Evolutionary conservation across 2,888 invertebrate species (phyloP).

Genomic region (Stenolophus ochropezus): DNA sequence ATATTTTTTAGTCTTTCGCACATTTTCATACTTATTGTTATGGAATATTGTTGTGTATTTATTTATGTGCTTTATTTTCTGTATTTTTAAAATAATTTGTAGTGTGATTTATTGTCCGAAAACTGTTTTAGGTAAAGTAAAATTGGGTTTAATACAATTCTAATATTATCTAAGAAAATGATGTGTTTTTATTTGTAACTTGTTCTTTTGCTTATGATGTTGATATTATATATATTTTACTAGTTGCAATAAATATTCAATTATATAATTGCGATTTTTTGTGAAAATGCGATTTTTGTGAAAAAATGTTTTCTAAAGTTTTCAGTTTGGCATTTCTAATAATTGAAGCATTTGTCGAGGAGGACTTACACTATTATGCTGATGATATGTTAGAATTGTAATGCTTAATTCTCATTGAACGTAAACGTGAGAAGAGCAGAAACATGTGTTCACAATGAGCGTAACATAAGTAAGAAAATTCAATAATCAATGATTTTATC

Average conservation of each 20-base stretch:
- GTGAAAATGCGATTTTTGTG: background rate
- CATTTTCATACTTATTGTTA: conserved; percentile 29
- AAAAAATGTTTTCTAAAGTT: conserved; percentile 11
- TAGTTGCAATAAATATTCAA: conserved; percentile 13
- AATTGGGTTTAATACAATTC: conserved; percentile 53
- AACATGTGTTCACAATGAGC: background rate
- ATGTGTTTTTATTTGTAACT: conserved; percentile 44
- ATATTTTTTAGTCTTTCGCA: conserved; percentile 11
- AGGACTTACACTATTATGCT: conserved; percentile 4
- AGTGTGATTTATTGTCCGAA: conserved; percentile 32
- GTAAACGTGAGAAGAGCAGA: background rate
- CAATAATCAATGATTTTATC: background rate
- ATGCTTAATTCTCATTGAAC: background rate
- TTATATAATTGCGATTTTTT: background rate
- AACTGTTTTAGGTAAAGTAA: conserved; percentile 40
- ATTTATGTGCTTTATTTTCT: conserved; percentile 27
- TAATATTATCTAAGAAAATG: conserved; percentile 31
- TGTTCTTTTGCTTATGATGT: conserved; percentile 23
- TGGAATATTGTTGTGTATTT: conserved; percentile 37
- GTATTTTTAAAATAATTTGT: conserved; percentile 11
- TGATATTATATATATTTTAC: conserved; percentile 29
- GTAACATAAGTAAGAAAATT: background rate
- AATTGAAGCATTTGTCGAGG: conserved; percentile 25
- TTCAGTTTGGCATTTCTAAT: conserved; percentile 25
- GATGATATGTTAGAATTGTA: conserved; percentile 44